phyloP scores from a whole-genome alignment of 2,113 vertebrate genomes.

The Excalfactoria chinensis region DNA sequence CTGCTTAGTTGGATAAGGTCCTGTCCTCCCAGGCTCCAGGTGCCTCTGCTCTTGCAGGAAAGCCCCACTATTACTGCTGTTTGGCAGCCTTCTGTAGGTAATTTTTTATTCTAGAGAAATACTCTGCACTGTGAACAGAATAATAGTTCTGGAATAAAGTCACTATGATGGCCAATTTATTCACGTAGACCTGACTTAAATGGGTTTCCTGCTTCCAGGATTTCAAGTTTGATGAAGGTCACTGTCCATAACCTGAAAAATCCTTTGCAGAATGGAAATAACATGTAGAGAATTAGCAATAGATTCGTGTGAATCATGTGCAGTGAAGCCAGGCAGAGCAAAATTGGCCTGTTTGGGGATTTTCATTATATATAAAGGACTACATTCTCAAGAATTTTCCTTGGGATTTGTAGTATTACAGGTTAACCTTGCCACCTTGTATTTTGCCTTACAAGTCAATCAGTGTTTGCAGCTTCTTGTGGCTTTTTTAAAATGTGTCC shows the following conservation, averaged over 20 bases:
- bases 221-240: not conserved
- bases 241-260: not conserved
- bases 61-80: not conserved
- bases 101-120: not conserved
- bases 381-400: not conserved
- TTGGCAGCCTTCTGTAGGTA: not conserved
- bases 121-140: not conserved
- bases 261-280: not conserved
- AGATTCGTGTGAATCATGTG: not conserved
- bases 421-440: conserved; percentile 17
- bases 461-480: not conserved
- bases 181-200: not conserved
- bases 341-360: not conserved
- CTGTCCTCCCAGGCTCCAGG: not conserved
- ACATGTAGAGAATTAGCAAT: conserved; percentile 1
- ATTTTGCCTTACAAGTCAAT: conserved; percentile 18
- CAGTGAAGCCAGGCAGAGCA: not conserved
- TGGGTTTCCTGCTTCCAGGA: not conserved
- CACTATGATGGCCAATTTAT: not conserved
- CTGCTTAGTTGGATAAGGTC: not conserved
- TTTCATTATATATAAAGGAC: not conserved
- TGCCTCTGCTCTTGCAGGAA: not conserved
- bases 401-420: not conserved
- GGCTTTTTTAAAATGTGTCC: not conserved
- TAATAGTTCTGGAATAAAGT: not conserved